phyloP scores from a whole-genome alignment of 1,140 invertebrate genomes.

The Plectus sambesii region DNA sequence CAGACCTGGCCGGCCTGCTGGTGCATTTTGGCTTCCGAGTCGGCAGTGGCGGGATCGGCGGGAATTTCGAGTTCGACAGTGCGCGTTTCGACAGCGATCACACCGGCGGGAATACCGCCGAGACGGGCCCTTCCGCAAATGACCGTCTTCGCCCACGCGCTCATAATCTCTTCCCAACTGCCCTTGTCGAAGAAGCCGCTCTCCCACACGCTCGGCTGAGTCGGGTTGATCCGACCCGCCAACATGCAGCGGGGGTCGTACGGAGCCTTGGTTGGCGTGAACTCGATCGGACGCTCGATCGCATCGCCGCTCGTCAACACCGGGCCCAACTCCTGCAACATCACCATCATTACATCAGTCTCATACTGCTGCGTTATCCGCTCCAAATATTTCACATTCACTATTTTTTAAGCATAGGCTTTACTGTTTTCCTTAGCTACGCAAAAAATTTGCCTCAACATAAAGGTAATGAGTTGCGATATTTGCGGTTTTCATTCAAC shows the following conservation, averaged over 20 bases:
- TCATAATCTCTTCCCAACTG: constrained; percentile 86
- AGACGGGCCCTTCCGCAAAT: constrained; percentile 74
- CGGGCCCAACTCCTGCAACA: constrained; percentile 60
- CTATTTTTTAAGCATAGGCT: no score
- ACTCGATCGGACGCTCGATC: constrained; percentile 72
- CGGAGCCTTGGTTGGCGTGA: constrained; percentile 72
- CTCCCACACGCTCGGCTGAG: constrained; percentile 57
- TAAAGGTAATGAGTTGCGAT: no score
- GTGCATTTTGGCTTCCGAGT: constrained; percentile 82
- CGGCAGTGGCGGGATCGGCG: constrained; percentile 93
- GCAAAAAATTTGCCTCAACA: no score
- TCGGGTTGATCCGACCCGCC: constrained; percentile 58
- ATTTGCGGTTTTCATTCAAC: no score
- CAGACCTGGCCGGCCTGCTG: constrained; percentile 89
- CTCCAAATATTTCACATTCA: no score
- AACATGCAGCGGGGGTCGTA: constrained; percentile 90
- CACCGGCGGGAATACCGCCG: constrained; percentile 90
- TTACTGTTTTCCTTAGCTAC: no score
- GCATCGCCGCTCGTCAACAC: constrained; percentile 64
- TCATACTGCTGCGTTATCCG: no score
- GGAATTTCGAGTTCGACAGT: constrained; percentile 87
- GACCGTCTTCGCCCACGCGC: constrained; percentile 93
- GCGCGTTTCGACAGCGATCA: constrained; percentile 89
- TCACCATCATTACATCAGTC: no score
- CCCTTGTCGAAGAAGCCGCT: constrained; percentile 73